Evolutionary conservation across 2,888 invertebrate genomes (phyloP).

Genomic region (Conops quadrifasciatus): DNA sequence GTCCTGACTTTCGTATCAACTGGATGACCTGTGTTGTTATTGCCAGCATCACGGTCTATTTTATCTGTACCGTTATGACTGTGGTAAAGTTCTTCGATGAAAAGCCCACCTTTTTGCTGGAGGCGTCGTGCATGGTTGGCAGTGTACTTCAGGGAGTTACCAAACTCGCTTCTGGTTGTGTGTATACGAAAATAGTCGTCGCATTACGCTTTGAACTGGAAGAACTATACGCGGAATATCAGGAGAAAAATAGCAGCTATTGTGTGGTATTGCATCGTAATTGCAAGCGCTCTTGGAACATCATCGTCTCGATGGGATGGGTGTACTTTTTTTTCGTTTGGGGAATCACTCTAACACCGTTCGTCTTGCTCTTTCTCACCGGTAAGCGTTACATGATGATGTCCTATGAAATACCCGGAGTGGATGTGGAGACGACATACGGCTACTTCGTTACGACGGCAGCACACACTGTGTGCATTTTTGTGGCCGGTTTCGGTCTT

Average conservation of each 20-base stretch:
- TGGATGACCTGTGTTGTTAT: background rate
- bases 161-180: background rate
- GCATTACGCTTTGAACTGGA: background rate
- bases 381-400: constrained; percentile 32
- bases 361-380: background rate
- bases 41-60: constrained; percentile 15
- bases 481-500: constrained; percentile 31
- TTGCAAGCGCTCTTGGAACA: background rate
- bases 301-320: background rate
- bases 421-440: constrained; percentile 8
- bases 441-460: constrained; percentile 22
- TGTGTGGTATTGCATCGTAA: background rate
- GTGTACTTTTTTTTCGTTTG: background rate
- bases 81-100: constrained; percentile 28
- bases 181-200: background rate
- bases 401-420: constrained; percentile 32
- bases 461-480: constrained; percentile 26
- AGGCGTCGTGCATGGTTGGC: constrained; percentile 38
- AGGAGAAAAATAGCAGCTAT: background rate
- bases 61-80: constrained; percentile 23
- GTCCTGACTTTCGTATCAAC: constrained; percentile 23
- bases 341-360: background rate
- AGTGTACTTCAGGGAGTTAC: constrained; percentile 23
- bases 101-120: constrained; percentile 21
- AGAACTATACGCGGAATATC: background rate